phyloP scores from a whole-genome alignment of 2,888 invertebrate genomes.

The Drosophila nr. perissopoda region DNA sequence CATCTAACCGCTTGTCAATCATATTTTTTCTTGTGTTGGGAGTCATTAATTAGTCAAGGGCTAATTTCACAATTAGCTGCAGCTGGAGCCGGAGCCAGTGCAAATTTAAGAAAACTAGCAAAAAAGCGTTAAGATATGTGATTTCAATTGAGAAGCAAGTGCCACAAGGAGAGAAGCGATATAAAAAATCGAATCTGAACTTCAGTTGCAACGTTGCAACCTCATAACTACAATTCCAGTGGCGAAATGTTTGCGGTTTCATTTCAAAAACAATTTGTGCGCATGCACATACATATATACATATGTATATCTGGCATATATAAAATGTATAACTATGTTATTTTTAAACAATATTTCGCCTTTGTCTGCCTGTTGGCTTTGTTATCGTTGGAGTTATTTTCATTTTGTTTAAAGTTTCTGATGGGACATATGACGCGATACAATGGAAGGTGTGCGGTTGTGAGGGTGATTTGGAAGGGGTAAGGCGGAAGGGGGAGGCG shows the following conservation, averaged over 20 bases:
- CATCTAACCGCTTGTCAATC: conserved; percentile 70
- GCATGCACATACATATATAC: conserved; percentile 9
- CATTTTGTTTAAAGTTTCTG: conserved; percentile 43
- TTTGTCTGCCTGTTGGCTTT: conserved; percentile 27
- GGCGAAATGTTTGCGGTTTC: conserved; percentile 67
- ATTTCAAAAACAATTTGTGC: conserved; percentile 74
- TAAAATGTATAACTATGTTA: not conserved
- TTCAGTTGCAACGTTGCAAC: conserved; percentile 7
- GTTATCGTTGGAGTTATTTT: conserved; percentile 24
- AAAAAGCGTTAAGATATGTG: conserved; percentile 3
- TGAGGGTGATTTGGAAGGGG: not conserved
- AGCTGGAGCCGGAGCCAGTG: not conserved
- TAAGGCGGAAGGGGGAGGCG: not conserved
- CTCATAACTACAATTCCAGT: conserved; percentile 6
- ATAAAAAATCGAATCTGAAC: conserved; percentile 6
- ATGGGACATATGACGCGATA: conserved; percentile 44
- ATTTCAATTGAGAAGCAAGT: not conserved
- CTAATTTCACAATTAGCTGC: conserved; percentile 58
- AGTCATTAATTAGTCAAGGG: conserved; percentile 62
- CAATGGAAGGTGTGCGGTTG: not conserved
- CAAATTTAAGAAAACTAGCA: conserved; percentile 1
- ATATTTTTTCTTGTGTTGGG: conserved; percentile 20
- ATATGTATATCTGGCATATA: not conserved
- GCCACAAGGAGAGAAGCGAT: not conserved
- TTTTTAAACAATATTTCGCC: conserved; percentile 24